Evolutionary conservation across 2,888 invertebrate genomes (phyloP).

Genomic region (Thera britannica): DNA sequence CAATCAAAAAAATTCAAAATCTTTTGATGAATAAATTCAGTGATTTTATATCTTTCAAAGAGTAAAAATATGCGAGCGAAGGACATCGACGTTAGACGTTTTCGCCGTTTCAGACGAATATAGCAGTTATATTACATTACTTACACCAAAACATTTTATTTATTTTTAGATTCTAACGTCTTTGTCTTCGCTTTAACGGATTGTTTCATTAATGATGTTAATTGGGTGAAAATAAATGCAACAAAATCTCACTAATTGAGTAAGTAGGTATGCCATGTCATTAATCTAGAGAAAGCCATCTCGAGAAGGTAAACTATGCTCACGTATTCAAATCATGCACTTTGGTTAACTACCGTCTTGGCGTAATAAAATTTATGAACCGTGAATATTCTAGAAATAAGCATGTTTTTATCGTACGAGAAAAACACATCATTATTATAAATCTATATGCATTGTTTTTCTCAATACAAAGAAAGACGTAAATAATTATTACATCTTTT

Average conservation of each 20-base stretch:
- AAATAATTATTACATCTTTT: no score
- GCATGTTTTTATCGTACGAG: conserved; percentile 41
- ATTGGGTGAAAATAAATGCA: neutral
- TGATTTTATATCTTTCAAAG: no score
- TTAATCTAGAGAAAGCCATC: neutral
- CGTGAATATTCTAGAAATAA: conserved; percentile 47
- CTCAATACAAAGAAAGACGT: no score
- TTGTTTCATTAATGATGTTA: neutral
- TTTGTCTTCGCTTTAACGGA: no score
- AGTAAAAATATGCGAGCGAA: no score
- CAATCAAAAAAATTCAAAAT: no score
- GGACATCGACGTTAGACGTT: no score
- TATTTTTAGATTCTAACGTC: no score
- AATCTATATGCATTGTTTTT: conserved; percentile 16
- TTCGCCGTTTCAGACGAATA: no score
- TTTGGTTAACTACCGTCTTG: conserved; percentile 47
- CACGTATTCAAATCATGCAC: conserved; percentile 43
- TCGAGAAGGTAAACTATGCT: conserved; percentile 29
- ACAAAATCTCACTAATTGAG: neutral
- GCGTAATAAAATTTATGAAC: conserved; percentile 54
- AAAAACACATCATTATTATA: conserved; percentile 28
- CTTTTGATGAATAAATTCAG: no score
- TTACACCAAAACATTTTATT: no score
- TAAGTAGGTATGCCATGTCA: neutral
- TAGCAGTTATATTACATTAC: no score